Evolutionary conservation across 2,888 invertebrate species (phyloP).

Genomic region (Ganaspis brasiliensis): DNA sequence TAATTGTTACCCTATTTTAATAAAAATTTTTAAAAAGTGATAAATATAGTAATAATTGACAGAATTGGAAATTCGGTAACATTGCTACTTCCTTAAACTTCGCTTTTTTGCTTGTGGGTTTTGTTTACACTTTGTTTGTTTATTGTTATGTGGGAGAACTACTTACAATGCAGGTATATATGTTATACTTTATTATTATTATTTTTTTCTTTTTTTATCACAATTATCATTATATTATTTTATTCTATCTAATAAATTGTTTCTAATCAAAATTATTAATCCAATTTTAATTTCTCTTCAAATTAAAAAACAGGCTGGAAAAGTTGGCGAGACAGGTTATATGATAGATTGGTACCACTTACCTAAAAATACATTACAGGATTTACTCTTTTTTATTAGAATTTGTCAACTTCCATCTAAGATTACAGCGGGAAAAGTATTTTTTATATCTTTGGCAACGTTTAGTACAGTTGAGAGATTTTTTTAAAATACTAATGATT

Average conservation of each 20-base stretch:
- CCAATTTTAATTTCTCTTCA: no score
- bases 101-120: slow-evolving; percentile 41
- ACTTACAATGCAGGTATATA: slow-evolving; percentile 45
- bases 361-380: slow-evolving; percentile 63
- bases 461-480: not conserved
- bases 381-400: slow-evolving; percentile 58
- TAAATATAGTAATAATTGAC: not conserved
- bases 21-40: not conserved
- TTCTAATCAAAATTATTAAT: slow-evolving; percentile 17
- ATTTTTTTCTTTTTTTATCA: not conserved
- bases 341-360: slow-evolving; percentile 68
- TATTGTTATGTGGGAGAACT: slow-evolving; percentile 51
- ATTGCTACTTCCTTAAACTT: slow-evolving; percentile 3
- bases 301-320: slow-evolving; percentile 64
- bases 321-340: slow-evolving; percentile 65
- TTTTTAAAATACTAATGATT: no score
- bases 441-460: not conserved
- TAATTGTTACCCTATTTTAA: not conserved
- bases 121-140: slow-evolving; percentile 52
- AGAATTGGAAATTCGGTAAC: slow-evolving; percentile 35
- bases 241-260: slow-evolving; percentile 15
- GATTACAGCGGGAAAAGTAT: not conserved
- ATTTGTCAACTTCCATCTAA: not conserved
- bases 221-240: not conserved
- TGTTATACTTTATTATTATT: no score